phyloP scores from a whole-genome alignment of 2,113 vertebrate genomes.

The Saguinus midas region DNA sequence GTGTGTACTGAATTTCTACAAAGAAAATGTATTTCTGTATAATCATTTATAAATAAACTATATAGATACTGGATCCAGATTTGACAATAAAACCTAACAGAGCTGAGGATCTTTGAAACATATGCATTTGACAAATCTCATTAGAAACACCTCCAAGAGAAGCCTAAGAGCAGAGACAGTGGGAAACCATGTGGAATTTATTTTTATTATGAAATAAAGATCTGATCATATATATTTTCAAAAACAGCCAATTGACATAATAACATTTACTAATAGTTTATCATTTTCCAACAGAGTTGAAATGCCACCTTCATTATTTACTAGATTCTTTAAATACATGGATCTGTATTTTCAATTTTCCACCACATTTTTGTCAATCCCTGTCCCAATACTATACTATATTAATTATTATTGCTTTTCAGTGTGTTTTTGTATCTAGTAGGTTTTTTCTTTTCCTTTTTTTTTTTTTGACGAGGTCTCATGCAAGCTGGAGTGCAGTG shows the following conservation, averaged over 20 bases:
- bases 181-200: not conserved
- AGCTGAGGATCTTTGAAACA: not conserved
- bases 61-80: not conserved
- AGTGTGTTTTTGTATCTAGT: not conserved
- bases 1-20: not conserved
- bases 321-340: not conserved
- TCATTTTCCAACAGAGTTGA: not conserved
- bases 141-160: not conserved
- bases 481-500: no score
- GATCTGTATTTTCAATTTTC: not conserved
- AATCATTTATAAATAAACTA: not conserved
- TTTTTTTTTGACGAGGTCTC: no score
- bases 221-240: not conserved
- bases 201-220: conserved; percentile 24
- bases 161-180: not conserved
- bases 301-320: not conserved
- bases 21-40: not conserved
- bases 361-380: not conserved
- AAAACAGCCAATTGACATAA: not conserved
- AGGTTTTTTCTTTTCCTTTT: not conserved
- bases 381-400: not conserved
- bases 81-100: not conserved
- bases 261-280: not conserved
- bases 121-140: not conserved
- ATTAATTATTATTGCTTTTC: not conserved